Base-by-base conservation (phyloP, 2,113 vertebrate genomes). In the Australoheros scitulus region DNA sequence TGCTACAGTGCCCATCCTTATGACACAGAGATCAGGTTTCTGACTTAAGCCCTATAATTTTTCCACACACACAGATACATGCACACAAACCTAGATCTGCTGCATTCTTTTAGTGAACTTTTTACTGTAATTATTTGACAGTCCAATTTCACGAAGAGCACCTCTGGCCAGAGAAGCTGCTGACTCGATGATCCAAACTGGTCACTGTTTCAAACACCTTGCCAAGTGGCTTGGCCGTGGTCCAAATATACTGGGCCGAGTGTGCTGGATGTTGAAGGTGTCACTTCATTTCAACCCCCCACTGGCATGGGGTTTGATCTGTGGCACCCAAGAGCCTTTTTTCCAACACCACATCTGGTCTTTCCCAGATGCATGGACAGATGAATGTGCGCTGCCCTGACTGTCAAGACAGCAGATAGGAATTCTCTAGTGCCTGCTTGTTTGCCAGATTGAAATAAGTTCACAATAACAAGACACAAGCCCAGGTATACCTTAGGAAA, bases 221-320 rank as follows among this genome's bases (percentile, higher is more conserved):
- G 85, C 91, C 90, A 92, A 90, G 63, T 79, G 61, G 74, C 68
- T 84, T 92, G 92, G 91, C 87, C 3, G 2, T 20, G 3, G 10
- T 89, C 88, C 92, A 94, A 60, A 65, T 75, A 65, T 70, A 72
- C 80, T 82, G 47, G 11, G 64, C 61, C 79, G 50, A 50, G 74
- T 38, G 76, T 79, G 87, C 61, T 11, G 83, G 57, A 85, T 79
- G 84, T 72, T 80, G 80, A 80, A 89, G 81, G 89, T 82, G 88
- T 89, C 93, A 82, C 84, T 76, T 86, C 84, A 24, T 89, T 87
- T 91, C 81, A 85, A 63, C 80, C 89, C 86, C 78, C 55, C 1
- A 57, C 79, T 90, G 88, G 83, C 82, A 86, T 55, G 47, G 86
- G 58, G 78, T 94, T 88, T 95, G 93, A 95, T 95, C 83, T 88